Base-by-base conservation (phyloP, 2,888 invertebrate genomes). In the Heliconius ismenius region DNA sequence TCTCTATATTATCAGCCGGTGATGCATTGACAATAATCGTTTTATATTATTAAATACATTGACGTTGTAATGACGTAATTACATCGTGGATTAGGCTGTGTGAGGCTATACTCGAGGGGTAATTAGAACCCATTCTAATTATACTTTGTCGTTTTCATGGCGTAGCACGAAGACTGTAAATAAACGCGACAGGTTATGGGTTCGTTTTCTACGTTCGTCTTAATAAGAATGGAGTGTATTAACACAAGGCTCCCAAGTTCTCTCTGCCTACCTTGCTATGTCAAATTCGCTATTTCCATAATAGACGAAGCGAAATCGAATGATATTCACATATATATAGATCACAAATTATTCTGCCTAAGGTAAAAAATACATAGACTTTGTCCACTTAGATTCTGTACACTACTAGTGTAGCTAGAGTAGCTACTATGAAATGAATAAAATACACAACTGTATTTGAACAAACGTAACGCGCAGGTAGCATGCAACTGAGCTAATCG, bases 401-500 rank as follows among this genome's bases (percentile, higher is more conserved):
- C 58, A 24, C 49, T 39, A 15, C 6, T 49, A 49, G 18, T n/a
- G n/a, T n/a, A n/a, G n/a, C n/a, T n/a, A n/a, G n/a, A n/a, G 49
- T 49, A 7, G 4, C n/a, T 76, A 49, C 60, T 64, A 76, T n/a
- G 76, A 64, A 76, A 72, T 76, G 39, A 39, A 72, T 72, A 54
- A 72, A 65, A 76, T 39, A 76, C 58, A 70, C 49, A 43, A 68
- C 3, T 65, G 64, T 43, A 72, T 64, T 72, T 36, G 13, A 60
- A 76, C 64, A 72, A 70, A 70, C 63, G 49, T 70, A 70, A 70
- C 75, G 76, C 28, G 62, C 58, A 65, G 26, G 72, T 65, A 65
- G 65, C 76, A 73, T 76, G 76, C 76, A 70, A 72, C 65, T 39
- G 39, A 64, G 72, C 72, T 49, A 72, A 72, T 64, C 36, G 54